These are phyloP conservation scores for Cryptocephalus primarius DNA, from an alignment of 2,888 invertebrate species.

Conservation along the genomic window DNA sequence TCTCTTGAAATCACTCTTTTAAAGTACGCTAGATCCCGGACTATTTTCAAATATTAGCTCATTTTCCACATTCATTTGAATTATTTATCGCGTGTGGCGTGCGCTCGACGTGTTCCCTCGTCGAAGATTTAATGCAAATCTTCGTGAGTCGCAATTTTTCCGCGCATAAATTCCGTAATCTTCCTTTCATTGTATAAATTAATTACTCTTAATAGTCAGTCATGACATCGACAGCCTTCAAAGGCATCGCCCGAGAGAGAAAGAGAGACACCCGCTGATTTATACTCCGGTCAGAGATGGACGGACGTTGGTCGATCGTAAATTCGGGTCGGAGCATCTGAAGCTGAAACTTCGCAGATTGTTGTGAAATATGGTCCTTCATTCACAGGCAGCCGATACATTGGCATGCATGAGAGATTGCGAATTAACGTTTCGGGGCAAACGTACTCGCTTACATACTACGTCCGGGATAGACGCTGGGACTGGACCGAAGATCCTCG, in stretches of 20 bases:
- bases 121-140: too few relatives aligned
- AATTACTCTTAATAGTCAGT: background rate
- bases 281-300: background rate
- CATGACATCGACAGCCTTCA: background rate
- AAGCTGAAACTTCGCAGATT: conserved; percentile 33
- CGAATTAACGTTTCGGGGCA: conserved; percentile 26
- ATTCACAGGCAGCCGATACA: conserved; percentile 30
- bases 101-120: too few relatives aligned
- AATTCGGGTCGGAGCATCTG: conserved; percentile 31
- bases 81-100: too few relatives aligned
- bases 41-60: too few relatives aligned
- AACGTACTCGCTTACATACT: background rate
- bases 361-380: conserved; percentile 35
- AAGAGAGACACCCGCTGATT: background rate
- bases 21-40: too few relatives aligned
- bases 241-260: background rate
- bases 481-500: background rate
- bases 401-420: conserved; percentile 27
- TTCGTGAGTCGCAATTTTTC: too few relatives aligned
- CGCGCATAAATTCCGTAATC: too few relatives aligned
- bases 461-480: background rate
- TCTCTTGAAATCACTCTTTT: too few relatives aligned
- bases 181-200: background rate
- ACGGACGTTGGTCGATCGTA: conserved; percentile 28
- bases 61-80: too few relatives aligned